These are phyloP conservation scores for Apostichopus californicus DNA, from an alignment of 35 echinoderm and acorn worm genomes.

Conservation along the genomic window DNA sequence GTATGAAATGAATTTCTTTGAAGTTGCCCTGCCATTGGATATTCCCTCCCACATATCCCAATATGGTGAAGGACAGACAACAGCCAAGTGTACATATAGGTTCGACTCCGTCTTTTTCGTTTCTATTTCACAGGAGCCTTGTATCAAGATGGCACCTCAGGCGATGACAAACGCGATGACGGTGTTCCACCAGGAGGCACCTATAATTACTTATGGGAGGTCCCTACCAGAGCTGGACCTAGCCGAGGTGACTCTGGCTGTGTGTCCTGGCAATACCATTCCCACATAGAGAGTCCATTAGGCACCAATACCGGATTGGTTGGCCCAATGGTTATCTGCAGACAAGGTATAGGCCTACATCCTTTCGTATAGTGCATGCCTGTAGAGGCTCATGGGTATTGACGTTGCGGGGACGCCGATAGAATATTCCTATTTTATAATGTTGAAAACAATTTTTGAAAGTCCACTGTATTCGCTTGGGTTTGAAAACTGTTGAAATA, in stretches of 20 bases:
- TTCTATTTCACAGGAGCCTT: conserved; percentile 34
- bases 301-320: conserved; percentile 60
- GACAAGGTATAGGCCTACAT: conserved; percentile 21
- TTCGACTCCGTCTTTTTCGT: background rate
- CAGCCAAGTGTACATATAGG: no score
- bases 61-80: no score
- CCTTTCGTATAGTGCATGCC: background rate
- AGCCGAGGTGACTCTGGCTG: conserved; percentile 40
- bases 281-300: conserved; percentile 49
- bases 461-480: no score
- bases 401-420: no score
- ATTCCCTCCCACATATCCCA: no score
- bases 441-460: no score
- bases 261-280: conserved; percentile 61
- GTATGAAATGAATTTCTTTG: no score
- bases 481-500: no score
- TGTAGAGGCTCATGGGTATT: no score
- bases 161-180: conserved; percentile 59
- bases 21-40: no score
- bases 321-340: conserved; percentile 52
- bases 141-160: conserved; percentile 57
- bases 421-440: no score
- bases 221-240: conserved; percentile 35
- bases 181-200: conserved; percentile 42
- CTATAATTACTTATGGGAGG: conserved; percentile 49